Conservation (phyloP, 1,140 invertebrate genomes). For the Drosophila navojoa region DNA sequence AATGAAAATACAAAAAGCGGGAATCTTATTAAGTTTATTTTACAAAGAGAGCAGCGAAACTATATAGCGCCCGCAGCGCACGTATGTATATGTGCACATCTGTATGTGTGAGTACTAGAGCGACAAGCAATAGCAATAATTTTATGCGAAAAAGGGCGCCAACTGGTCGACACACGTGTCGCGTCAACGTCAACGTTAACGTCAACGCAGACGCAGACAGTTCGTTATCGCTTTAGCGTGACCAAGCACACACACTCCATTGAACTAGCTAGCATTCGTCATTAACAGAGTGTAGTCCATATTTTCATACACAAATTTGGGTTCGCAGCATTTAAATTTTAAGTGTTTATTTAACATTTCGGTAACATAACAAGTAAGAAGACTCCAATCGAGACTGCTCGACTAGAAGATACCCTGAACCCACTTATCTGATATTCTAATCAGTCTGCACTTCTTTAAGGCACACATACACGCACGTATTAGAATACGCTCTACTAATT, state of each 20-base stretch:
- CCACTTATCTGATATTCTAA: no score
- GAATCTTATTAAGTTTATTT: slow-evolving; percentile 44
- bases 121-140: slow-evolving; percentile 52
- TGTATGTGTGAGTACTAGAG: background rate
- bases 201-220: slow-evolving; percentile 31
- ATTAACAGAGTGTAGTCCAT: background rate
- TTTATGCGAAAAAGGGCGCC: slow-evolving; percentile 78
- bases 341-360: no score
- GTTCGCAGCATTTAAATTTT: no score
- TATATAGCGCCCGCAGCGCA: slow-evolving; percentile 17
- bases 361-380: no score
- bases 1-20: slow-evolving; percentile 47
- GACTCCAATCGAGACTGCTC: no score
- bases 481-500: no score
- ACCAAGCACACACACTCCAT: slow-evolving; percentile 1
- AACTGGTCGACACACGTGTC: slow-evolving; percentile 71
- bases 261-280: slow-evolving; percentile 7
- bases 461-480: no score
- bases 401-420: no score
- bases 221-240: slow-evolving; percentile 26
- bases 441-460: no score
- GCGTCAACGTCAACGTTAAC: slow-evolving; percentile 34
- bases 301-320: background rate
- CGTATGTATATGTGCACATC: background rate
- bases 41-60: slow-evolving; percentile 1